Evolutionary conservation across 2,113 vertebrate species (phyloP).

Genomic region (Toxotes jaculatrix): DNA sequence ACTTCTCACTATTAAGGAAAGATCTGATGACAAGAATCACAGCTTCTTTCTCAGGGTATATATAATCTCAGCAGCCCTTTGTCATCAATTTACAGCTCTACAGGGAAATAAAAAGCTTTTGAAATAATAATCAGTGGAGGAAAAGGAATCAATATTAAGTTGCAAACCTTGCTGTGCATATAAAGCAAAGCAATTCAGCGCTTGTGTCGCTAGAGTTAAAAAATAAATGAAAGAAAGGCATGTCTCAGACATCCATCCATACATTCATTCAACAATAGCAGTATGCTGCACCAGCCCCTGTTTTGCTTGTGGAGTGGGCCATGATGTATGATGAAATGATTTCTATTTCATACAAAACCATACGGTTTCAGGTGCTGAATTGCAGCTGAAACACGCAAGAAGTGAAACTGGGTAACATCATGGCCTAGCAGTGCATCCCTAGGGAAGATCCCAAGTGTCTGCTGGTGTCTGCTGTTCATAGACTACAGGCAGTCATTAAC

Average conservation of each 20-base stretch:
- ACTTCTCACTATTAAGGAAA: conserved; percentile 45
- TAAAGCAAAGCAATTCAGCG: conserved; percentile 30
- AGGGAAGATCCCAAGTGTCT: background rate
- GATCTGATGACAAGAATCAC: conserved; percentile 40
- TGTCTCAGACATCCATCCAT: conserved; percentile 13
- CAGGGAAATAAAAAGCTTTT: conserved; percentile 73
- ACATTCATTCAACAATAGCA: background rate
- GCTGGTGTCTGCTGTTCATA: background rate
- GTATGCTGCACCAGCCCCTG: background rate
- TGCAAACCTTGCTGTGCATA: conserved; percentile 45
- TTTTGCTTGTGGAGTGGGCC: background rate
- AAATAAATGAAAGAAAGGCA: background rate
- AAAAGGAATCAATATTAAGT: conserved; percentile 67
- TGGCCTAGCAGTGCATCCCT: background rate
- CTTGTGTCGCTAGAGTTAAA: conserved; percentile 8
- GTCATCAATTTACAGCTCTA: conserved; percentile 63
- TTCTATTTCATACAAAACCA: conserved; percentile 21
- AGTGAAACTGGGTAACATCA: background rate
- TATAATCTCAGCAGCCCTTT: conserved; percentile 55
- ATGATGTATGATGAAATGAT: background rate
- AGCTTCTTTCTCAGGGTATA: conserved; percentile 13
- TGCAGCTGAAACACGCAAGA: background rate
- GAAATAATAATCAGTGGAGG: conserved; percentile 68
- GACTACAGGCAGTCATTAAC: background rate
- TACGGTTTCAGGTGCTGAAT: background rate